These are phyloP conservation scores for Drosophila kikkawai DNA, from an alignment of 1,140 invertebrate species.

Conservation along the genomic window DNA sequence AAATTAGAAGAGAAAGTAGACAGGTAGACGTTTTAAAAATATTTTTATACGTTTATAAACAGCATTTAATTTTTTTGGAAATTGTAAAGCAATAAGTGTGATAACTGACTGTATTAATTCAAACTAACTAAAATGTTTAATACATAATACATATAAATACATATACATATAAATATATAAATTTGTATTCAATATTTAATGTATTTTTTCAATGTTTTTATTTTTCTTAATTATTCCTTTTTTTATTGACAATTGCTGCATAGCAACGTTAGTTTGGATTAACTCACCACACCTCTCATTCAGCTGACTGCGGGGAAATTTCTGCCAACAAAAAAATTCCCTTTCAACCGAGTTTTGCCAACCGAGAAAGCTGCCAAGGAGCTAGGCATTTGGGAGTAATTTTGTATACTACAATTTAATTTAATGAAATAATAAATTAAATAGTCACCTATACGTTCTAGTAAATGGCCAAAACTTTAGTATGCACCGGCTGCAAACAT, in stretches of 20 bases:
- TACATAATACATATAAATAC: too few relatives aligned
- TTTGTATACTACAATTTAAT: not conserved
- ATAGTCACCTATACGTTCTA: not conserved
- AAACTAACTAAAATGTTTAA: too few relatives aligned
- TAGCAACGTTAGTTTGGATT: conserved; percentile 2
- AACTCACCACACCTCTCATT: conserved; percentile 14
- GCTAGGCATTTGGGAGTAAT: not conserved
- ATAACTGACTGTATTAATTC: not conserved
- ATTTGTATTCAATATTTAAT: too few relatives aligned
- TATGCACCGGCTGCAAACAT: too few relatives aligned
- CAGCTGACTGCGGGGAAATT: conserved; percentile 7
- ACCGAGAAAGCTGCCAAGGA: not conserved
- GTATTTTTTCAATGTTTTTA: too few relatives aligned
- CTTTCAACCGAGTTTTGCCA: conserved; percentile 9
- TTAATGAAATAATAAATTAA: conserved; percentile 1
- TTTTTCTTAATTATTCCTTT: not conserved
- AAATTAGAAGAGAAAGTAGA: too few relatives aligned
- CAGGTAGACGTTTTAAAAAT: too few relatives aligned
- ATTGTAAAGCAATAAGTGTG: not conserved
- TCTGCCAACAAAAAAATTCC: conserved; percentile 12
- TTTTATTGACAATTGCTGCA: not conserved
- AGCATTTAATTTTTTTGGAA: not conserved
- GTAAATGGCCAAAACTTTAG: not conserved
- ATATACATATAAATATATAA: too few relatives aligned
- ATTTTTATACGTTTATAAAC: not conserved